Conservation (phyloP, 1,140 invertebrate species). For the Tenebrio molitor region DNA sequence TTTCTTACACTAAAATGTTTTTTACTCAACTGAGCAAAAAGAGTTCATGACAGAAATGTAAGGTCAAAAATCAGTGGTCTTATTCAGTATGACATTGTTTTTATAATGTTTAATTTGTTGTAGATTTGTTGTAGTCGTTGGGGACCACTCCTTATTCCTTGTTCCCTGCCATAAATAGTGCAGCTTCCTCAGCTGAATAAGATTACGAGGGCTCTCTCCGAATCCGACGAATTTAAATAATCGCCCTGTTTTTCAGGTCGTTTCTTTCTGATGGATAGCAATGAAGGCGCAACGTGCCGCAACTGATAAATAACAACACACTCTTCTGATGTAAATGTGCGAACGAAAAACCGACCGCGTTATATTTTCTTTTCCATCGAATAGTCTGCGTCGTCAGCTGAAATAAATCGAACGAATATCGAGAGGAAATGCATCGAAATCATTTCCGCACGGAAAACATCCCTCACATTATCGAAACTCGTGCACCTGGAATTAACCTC, state of each 20-base stretch:
- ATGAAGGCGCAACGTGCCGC: conserved; percentile 61
- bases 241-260: conserved; percentile 61
- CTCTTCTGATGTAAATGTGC: conserved; percentile 34
- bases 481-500: no score
- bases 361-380: conserved; percentile 12
- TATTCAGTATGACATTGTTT: no score
- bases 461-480: conserved; percentile 6
- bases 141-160: no score
- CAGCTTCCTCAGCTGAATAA: conserved; percentile 28
- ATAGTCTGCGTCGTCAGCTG: conserved; percentile 40
- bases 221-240: conserved; percentile 55
- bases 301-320: conserved; percentile 53
- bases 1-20: no score
- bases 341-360: conserved; percentile 23
- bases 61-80: no score
- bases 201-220: conserved; percentile 20
- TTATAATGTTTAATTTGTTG: no score
- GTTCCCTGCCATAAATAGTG: conserved; percentile 31
- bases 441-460: conserved; percentile 12
- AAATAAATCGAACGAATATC: conserved; percentile 48
- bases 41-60: no score
- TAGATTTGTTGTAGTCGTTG: no score
- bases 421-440: conserved; percentile 16
- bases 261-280: conserved; percentile 61
- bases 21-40: no score